Base-by-base conservation (phyloP, 2,113 vertebrate genomes). In the Phalacrocorax brasilianus region DNA sequence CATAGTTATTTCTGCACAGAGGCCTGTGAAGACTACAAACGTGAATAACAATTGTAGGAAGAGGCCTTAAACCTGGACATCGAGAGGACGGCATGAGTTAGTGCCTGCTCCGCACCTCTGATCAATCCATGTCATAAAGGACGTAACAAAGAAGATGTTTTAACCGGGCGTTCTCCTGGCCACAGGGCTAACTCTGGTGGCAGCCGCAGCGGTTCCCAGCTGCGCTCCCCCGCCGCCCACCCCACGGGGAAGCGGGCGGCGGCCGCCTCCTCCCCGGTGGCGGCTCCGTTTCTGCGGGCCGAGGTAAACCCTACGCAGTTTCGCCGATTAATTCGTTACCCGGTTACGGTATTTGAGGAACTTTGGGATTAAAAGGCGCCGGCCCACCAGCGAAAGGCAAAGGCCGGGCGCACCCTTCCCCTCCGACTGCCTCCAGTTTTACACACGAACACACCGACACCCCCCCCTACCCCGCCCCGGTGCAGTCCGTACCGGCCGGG, bases 31-130 rank as follows among this genome's bases (percentile, higher is more conserved):
- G 45, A 32, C 66, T 49, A 8, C 5, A 12, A 9, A 3, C 40
- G 8, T 1, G 8, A 53, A 16, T 13, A 93, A 92, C 95, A 95
- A 95, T 61, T 59, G 91, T 72, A 94, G 89, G 93, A 92, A 94
- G 93, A 68, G 87, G 89, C 94, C 95, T 59, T 1, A 35, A 73
- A 32, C 14, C 80, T 30, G 70, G 80, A 12, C 55, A 24, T 2
- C 7, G 35, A 12, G 71, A 56, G 72, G 23, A 27, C 68, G 20
- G 84, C 21, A 3, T 0, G 5, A 38, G 67, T 4, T 10, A 21
- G 77, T 0, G 81, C 68, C 58, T 13, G 63, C 50, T 4, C 65
- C 22, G 15, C 85, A 30, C 26, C 81, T 35, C 52, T 35, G 5
- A 6, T 5, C 32, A 2, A 12, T 2, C 11, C 61, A 5, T 1